These are phyloP conservation scores for Echeneis naucrates DNA, from an alignment of 2,797 vertebrate species.

Conservation along the genomic window DNA sequence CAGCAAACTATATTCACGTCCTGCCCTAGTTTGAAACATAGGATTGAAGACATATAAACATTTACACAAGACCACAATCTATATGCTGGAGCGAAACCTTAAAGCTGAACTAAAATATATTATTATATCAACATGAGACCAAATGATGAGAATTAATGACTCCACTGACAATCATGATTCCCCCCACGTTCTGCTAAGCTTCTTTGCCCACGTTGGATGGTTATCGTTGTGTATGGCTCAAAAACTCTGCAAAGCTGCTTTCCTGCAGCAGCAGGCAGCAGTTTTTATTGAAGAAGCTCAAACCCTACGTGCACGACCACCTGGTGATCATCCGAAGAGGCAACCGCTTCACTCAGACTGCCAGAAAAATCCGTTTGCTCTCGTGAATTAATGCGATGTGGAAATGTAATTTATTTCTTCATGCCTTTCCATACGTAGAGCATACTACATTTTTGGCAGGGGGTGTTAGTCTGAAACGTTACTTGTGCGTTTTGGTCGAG, in stretches of 20 bases:
- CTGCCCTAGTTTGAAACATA: constrained; percentile 28
- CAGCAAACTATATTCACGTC: not conserved
- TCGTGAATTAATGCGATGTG: no score
- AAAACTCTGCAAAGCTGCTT: not conserved
- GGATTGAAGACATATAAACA: constrained; percentile 18
- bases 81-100: not conserved
- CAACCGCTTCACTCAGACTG: no score
- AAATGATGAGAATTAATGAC: constrained; percentile 9
- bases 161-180: not conserved
- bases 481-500: not conserved
- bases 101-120: not conserved
- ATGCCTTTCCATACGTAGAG: not conserved
- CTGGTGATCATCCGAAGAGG: no score
- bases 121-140: not conserved
- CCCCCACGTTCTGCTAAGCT: not conserved
- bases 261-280: not conserved
- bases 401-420: not conserved
- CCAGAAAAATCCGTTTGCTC: not conserved
- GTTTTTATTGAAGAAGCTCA: not conserved
- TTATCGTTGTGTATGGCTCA: not conserved
- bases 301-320: not conserved
- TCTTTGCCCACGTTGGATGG: not conserved
- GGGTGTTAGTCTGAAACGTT: not conserved
- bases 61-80: constrained; percentile 8
- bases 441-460: not conserved